Conservation (phyloP, 92 coral and sea anemone species). For the Blastomussa wellsi region DNA sequence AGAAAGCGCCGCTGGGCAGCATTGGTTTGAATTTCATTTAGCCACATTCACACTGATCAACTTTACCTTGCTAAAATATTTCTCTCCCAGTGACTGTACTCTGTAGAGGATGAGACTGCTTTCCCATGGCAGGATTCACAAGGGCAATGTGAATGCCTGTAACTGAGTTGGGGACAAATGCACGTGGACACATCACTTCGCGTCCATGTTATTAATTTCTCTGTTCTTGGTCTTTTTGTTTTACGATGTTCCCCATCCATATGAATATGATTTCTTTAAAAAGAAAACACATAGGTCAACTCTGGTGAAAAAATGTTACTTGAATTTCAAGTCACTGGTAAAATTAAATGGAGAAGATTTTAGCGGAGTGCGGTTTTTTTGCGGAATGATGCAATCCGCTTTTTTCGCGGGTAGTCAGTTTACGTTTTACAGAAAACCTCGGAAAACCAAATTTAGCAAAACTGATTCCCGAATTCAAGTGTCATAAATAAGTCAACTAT, state of each 20-base stretch:
- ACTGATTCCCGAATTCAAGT: too few relatives aligned
- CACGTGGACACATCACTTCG: conserved; percentile 45
- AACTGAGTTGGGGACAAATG: conserved; percentile 24
- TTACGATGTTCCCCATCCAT: conserved; percentile 14
- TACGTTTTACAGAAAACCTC: too few relatives aligned
- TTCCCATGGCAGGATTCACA: conserved; percentile 28
- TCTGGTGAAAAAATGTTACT: background rate
- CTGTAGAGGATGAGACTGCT: conserved; percentile 43
- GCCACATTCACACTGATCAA: background rate
- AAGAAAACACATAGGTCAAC: conserved; percentile 2
- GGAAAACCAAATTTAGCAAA: too few relatives aligned
- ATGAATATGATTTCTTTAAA: background rate
- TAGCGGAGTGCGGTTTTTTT: too few relatives aligned
- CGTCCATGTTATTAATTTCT: conserved; percentile 21
- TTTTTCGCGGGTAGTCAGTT: too few relatives aligned
- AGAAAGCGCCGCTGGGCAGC: too few relatives aligned
- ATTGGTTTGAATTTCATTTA: too few relatives aligned
- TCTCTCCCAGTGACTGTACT: conserved; percentile 53
- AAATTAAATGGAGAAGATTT: too few relatives aligned
- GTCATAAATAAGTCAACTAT: too few relatives aligned
- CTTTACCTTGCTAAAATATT: conserved; percentile 28
- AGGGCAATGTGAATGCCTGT: conserved; percentile 52
- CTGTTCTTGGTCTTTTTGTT: conserved; percentile 9
- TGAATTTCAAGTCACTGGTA: background rate
- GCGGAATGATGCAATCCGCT: too few relatives aligned